phyloP scores from a whole-genome alignment of 2,113 vertebrate species.

The Neolamprologus tretocephalus region DNA sequence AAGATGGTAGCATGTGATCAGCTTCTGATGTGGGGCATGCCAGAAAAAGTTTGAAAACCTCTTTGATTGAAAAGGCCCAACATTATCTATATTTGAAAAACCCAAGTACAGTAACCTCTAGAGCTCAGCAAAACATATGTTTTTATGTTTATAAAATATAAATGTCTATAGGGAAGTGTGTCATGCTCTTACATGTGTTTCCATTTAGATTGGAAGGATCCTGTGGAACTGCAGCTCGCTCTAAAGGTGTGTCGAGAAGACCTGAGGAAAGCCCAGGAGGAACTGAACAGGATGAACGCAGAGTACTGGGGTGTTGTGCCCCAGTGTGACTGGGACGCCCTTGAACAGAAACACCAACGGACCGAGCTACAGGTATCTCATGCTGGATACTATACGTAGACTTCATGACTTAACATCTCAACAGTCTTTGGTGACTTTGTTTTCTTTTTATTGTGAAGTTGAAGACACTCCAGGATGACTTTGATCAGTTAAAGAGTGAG shows the following conservation, averaged over 20 bases:
- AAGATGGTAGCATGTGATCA: background rate
- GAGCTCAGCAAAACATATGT: background rate
- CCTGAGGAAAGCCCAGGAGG: slow-evolving; percentile 73
- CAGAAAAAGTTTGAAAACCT: background rate
- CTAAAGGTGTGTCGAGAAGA: slow-evolving; percentile 74
- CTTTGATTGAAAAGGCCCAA: background rate
- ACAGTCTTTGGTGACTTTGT: background rate
- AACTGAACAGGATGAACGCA: slow-evolving; percentile 71
- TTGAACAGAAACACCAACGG: slow-evolving; percentile 66
- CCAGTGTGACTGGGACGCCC: slow-evolving; percentile 72
- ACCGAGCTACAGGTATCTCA: slow-evolving; percentile 67
- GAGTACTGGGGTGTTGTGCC: slow-evolving; percentile 79
- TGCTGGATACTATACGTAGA: background rate
- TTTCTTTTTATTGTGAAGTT: slow-evolving; percentile 48
- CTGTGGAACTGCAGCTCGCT: slow-evolving; percentile 70
- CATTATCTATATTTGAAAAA: background rate
- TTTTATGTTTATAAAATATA: background rate
- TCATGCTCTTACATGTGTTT: background rate
- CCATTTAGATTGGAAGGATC: slow-evolving; percentile 53
- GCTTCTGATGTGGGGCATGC: background rate
- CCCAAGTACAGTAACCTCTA: background rate
- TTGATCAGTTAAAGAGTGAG: slow-evolving; percentile 68
- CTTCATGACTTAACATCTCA: background rate
- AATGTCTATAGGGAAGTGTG: background rate
- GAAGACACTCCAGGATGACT: slow-evolving; percentile 65